phyloP scores from a whole-genome alignment of 2,113 vertebrate genomes.

The Mastomys coucha region DNA sequence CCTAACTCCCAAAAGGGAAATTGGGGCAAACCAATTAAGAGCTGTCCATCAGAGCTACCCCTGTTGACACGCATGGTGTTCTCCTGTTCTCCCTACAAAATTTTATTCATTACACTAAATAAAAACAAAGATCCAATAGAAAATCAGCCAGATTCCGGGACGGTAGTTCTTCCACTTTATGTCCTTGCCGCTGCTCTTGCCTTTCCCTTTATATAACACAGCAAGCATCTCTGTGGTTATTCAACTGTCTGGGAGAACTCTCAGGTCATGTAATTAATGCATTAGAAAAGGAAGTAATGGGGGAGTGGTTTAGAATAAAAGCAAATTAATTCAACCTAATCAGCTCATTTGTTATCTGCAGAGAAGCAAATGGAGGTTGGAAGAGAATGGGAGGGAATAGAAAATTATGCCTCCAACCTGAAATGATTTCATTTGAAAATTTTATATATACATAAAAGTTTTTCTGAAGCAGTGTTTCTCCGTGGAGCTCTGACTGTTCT shows the following conservation, averaged over 20 bases:
- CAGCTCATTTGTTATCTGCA: background rate
- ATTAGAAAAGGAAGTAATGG: background rate
- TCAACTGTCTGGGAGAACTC: background rate
- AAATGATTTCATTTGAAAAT: background rate
- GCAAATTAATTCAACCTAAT: constrained; percentile 5
- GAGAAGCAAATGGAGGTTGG: background rate
- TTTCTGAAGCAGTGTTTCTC: background rate
- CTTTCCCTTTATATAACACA: background rate
- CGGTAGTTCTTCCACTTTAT: background rate
- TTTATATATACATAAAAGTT: background rate
- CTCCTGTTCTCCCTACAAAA: background rate
- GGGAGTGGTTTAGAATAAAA: constrained; percentile 43
- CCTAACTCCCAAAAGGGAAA: background rate
- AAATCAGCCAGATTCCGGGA: background rate
- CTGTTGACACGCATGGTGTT: background rate
- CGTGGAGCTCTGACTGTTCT: background rate
- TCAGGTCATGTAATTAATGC: background rate
- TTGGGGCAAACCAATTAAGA: background rate
- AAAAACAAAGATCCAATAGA: background rate
- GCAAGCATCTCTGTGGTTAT: background rate
- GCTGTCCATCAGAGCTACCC: no score
- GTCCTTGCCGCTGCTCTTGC: background rate
- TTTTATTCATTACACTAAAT: background rate
- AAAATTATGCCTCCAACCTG: background rate
- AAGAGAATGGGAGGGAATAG: background rate